Percentiles rank a stretch among this genome's conserved stretches.
These are phyloP conservation scores for Triplophysa dalaica DNA, from an alignment of 2,113 vertebrate species.

Conservation along the genomic window DNA sequence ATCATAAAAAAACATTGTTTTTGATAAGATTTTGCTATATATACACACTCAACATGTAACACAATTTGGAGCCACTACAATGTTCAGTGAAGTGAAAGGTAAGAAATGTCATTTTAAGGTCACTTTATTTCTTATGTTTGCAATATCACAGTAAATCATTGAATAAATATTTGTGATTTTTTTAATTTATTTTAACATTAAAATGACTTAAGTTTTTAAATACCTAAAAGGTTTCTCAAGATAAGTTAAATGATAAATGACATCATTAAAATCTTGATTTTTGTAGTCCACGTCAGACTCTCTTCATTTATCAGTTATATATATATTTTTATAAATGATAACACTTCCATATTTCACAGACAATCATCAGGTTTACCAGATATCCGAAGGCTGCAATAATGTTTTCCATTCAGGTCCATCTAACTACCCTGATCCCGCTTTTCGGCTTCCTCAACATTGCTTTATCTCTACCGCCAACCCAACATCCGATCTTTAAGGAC, in stretches of 20 bases:
- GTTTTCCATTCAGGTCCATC: neutral
- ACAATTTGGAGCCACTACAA: neutral
- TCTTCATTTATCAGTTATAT: neutral
- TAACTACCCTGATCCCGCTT: conserved; percentile 35
- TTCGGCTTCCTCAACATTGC: conserved; percentile 14
- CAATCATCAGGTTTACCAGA: neutral
- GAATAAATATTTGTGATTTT: neutral
- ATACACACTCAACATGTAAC: neutral
- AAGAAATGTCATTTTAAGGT: neutral
- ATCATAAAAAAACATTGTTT: conserved; percentile 20
- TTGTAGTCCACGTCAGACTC: neutral
- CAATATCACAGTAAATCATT: neutral
- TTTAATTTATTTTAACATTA: neutral
- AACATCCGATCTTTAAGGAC: conserved; percentile 68
- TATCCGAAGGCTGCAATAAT: conserved; percentile 13
- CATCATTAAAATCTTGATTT: neutral
- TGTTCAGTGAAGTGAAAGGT: neutral
- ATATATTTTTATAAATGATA: neutral
- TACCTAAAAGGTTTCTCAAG: neutral
- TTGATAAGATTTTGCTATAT: conserved; percentile 25
- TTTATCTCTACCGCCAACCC: conserved; percentile 59
- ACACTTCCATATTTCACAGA: neutral
- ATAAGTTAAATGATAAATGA: neutral
- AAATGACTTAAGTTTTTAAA: too few species aligned
- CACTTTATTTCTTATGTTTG: neutral